These are phyloP conservation scores for Agrilus biguttatus DNA, from an alignment of 2,888 invertebrate genomes.

Conservation along the genomic window DNA sequence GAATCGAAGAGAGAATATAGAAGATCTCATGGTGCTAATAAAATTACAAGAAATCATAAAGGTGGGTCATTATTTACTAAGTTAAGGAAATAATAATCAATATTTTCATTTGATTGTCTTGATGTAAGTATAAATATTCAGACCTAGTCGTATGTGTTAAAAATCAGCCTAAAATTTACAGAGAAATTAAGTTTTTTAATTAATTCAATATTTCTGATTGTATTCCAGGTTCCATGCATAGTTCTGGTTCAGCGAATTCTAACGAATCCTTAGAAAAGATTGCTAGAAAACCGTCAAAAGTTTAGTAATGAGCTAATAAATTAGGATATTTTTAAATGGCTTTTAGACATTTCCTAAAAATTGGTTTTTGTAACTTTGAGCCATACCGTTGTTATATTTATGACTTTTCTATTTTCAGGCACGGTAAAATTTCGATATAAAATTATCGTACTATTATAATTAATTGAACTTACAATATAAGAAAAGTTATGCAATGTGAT, in stretches of 20 bases:
- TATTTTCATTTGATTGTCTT: not conserved
- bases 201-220: slow-evolving; percentile 1
- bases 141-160: slow-evolving; percentile 1
- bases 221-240: slow-evolving; percentile 32
- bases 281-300: slow-evolving; percentile 24
- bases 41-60: slow-evolving; percentile 22
- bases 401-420: no score
- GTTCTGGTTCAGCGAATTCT: slow-evolving; percentile 47
- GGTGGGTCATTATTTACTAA: slow-evolving; percentile 11
- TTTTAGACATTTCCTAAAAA: no score
- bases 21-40: slow-evolving; percentile 16
- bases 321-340: not conserved
- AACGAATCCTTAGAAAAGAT: slow-evolving; percentile 38
- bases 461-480: no score
- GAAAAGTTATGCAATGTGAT: no score
- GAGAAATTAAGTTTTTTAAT: no score
- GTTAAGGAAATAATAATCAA: not conserved
- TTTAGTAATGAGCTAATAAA: slow-evolving; percentile 10
- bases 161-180: no score
- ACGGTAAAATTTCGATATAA: no score
- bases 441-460: no score
- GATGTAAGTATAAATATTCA: no score
- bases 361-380: no score
- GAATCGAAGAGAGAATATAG: slow-evolving; percentile 24
- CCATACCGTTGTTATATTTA: no score